Base-by-base conservation (phyloP, 2,797 vertebrate genomes). In the Chrysocyon brachyurus region DNA sequence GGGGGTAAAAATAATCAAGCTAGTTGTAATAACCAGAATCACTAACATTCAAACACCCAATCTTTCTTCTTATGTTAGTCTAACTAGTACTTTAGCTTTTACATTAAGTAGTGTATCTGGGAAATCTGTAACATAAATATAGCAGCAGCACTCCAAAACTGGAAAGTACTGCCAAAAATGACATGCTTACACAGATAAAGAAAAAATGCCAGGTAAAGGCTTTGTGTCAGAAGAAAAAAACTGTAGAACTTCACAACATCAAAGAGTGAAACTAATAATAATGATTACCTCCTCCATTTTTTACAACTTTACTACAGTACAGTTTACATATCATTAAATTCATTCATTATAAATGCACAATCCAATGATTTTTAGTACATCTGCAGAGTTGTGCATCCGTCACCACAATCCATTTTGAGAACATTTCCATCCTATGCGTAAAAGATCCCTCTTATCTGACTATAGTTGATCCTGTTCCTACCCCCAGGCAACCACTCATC, bases 151-250 rank as follows among this genome's bases (percentile, higher is more conserved):
- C 14, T 83, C 36, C 28, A 73, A 92, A 96, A 88, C 17, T 92
- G 81, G 15, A 87, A 88, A 85, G 33, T 36, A 90, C 4, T 88
- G 9, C n/a, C 52, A 49, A 89, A 94, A 88, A 33, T 6, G 17
- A 61, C 14, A 68, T 5, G 11, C 15, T 82, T 68, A 92, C 81
- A 68, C 68, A 90, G 61, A 91, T 72, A 57, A 56, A 73, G 54
- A 59, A 78, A 95, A 92, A n/a, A 54, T 56, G 54, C 54, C 90
- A 57, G 56, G 21, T 88, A 56, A 95, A 93, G 49, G 11, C 28
- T 97, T 92, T 87, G 9, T 94, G 28, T 61, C 49, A 24, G 49
- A 91, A 79, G 12, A 73, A 90, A 90, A 90, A 96, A 90, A 28
- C 0, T 59, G 2, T 8, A 87, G 64, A 78, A 92, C 31, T 87